These are phyloP conservation scores for Hyppa rectilinea DNA, from an alignment of 2,888 invertebrate genomes.

Conservation along the genomic window DNA sequence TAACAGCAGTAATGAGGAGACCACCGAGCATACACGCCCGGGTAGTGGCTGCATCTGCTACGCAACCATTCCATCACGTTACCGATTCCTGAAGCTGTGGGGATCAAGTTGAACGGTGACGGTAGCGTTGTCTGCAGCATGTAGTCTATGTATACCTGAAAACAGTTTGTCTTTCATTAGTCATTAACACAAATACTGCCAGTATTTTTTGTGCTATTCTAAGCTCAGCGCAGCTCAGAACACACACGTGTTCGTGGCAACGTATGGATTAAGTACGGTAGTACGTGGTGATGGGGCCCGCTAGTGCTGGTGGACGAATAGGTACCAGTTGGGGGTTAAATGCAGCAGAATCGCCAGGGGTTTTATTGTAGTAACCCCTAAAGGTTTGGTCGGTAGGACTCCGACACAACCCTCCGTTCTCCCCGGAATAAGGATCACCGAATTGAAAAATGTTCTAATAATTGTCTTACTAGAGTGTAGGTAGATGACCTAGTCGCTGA, in stretches of 20 bases:
- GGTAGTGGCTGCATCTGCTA: slow-evolving; percentile 75
- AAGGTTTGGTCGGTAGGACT: not conserved
- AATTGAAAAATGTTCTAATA: no score
- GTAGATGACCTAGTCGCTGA: no score
- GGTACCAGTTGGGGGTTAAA: not conserved
- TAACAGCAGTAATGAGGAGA: slow-evolving; percentile 86
- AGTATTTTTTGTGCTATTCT: no score
- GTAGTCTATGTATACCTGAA: slow-evolving; percentile 92
- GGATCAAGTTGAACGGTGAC: slow-evolving; percentile 93
- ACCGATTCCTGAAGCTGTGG: slow-evolving; percentile 89
- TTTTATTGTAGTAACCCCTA: not conserved
- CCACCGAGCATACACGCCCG: slow-evolving; percentile 84
- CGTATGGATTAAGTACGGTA: no score
- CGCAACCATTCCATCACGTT: slow-evolving; percentile 87
- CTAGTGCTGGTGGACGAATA: not conserved
- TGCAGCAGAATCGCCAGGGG: not conserved
- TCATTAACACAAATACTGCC: no score
- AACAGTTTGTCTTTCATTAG: not conserved
- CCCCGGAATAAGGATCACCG: no score
- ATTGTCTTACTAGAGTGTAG: no score
- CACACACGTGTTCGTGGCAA: no score
- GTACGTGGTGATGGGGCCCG: not conserved
- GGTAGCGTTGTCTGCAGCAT: slow-evolving; percentile 93
- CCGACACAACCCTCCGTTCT: not conserved
- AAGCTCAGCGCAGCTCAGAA: no score